phyloP scores from a whole-genome alignment of 2,113 vertebrate species.

The Ictalurus punctatus region DNA sequence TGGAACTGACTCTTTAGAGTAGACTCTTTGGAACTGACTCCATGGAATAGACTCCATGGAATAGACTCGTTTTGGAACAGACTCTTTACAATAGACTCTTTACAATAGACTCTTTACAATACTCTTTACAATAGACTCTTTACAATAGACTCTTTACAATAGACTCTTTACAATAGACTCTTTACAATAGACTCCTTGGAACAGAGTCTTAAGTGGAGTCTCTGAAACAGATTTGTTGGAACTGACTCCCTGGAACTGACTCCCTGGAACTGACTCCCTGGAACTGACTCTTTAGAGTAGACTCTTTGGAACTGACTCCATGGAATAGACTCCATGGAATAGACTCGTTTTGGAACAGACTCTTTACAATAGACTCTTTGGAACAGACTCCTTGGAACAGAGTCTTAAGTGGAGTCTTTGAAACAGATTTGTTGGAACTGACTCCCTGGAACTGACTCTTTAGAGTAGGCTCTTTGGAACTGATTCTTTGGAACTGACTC shows the following conservation, averaged over 20 bases:
- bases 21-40: no score
- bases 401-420: background rate
- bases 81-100: background rate
- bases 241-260: background rate
- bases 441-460: background rate
- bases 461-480: background rate
- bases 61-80: no score
- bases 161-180: no score
- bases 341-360: background rate
- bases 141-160: no score
- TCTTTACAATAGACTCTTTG: background rate
- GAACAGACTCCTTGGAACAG: background rate
- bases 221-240: background rate
- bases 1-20: no score
- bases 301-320: background rate
- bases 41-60: no score
- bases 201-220: background rate
- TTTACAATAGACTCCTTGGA: background rate
- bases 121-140: no score
- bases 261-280: background rate
- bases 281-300: background rate
- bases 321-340: no score
- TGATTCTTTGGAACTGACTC: background rate
- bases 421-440: accelerated
- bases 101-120: background rate